Conservation (phyloP, 2,113 vertebrate genomes). For the Zosterops lateralis region DNA sequence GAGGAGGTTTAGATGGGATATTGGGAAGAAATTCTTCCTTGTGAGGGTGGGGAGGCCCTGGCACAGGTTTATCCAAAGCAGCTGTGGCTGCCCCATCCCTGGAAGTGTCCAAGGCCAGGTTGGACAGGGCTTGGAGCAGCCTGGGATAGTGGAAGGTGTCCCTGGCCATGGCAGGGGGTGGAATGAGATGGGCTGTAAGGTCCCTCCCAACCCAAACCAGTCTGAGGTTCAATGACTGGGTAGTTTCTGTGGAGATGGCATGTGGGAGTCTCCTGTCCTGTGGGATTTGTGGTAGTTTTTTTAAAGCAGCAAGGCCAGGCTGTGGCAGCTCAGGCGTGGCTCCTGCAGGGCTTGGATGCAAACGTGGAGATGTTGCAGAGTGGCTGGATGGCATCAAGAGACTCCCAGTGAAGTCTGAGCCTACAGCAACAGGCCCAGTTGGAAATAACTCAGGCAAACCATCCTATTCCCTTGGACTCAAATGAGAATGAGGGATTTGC, state of each 20-base stretch:
- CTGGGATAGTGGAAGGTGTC: fast-evolving
- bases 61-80: not conserved
- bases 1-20: not conserved
- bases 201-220: not conserved
- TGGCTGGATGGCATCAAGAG: not conserved
- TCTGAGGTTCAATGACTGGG: fast-evolving
- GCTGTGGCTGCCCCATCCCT: not conserved
- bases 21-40: not conserved
- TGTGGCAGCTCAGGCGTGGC: not conserved
- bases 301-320: not conserved
- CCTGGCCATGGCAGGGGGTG: not conserved
- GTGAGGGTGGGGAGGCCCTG: fast-evolving
- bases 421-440: not conserved
- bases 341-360: not conserved
- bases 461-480: not conserved
- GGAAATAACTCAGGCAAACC: not conserved
- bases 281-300: not conserved
- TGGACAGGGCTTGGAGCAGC: fast-evolving
- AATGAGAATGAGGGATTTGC: not conserved
- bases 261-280: not conserved
- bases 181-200: fast-evolving
- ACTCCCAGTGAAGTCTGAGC: not conserved
- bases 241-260: not conserved
- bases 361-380: fast-evolving
- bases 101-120: fast-evolving